A percentile compares a stretch with the other conserved stretches of the same genome.
These are phyloP conservation scores for Zosterops hypoxanthus DNA, from an alignment of 2,113 vertebrate genomes.

Conservation along the genomic window DNA sequence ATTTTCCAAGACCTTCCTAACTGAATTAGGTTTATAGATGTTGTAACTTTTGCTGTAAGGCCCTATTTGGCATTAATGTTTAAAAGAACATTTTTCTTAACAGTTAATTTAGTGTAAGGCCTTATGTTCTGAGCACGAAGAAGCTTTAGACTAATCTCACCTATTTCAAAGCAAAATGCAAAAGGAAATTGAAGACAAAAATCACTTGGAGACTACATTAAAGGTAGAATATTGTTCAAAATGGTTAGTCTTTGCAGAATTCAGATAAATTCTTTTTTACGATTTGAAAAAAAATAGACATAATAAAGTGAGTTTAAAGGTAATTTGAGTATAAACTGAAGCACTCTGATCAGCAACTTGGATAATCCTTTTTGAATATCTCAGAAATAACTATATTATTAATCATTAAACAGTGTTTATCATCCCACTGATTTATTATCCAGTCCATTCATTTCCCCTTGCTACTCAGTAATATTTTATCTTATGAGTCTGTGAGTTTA, in stretches of 20 bases:
- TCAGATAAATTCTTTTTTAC: neutral
- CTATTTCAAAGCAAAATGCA: neutral
- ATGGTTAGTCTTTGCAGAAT: neutral
- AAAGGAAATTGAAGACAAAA: neutral
- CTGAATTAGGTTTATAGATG: neutral
- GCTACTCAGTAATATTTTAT: neutral
- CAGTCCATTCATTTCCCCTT: neutral
- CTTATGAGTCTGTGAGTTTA: neutral
- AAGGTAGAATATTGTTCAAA: neutral
- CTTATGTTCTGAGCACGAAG: neutral
- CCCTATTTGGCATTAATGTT: neutral
- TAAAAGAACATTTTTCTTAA: neutral
- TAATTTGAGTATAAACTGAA: neutral
- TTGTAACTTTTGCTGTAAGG: neutral
- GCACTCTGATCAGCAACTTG: neutral
- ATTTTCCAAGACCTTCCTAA: neutral
- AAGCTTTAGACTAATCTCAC: neutral
- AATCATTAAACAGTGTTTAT: neutral
- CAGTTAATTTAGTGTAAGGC: neutral
- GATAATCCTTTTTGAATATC: neutral
- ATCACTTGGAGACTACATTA: neutral
- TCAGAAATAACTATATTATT: neutral
- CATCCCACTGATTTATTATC: neutral
- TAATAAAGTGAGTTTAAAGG: neutral
- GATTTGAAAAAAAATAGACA: neutral